Conservation (phyloP, 2,888 invertebrate species). For the Rotaria sp. region DNA sequence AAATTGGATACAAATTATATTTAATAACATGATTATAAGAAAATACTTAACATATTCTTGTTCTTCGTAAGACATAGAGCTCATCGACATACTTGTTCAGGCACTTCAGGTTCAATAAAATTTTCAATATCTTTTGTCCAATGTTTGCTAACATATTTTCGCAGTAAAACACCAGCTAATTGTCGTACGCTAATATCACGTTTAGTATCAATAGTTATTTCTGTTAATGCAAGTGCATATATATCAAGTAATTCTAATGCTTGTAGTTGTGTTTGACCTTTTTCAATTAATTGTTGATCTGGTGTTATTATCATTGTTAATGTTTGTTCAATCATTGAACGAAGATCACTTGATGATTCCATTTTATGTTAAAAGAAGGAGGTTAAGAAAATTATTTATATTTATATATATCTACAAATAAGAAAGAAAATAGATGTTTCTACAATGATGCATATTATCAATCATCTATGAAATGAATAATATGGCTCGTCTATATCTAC, state of each 20-base stretch:
- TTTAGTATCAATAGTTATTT: conserved; percentile 63
- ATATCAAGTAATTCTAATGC: background rate
- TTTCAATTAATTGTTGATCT: conserved; percentile 22
- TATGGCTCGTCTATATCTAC: too few relatives aligned
- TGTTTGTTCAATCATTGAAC: conserved; percentile 10
- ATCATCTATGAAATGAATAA: too few relatives aligned
- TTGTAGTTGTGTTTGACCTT: background rate
- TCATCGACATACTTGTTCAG: conserved; percentile 50
- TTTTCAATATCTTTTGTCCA: conserved; percentile 63
- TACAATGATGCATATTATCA: too few relatives aligned
- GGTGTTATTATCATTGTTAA: conserved; percentile 14
- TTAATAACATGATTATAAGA: too few relatives aligned
- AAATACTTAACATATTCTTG: too few relatives aligned
- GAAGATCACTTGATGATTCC: background rate
- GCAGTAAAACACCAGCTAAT: conserved; percentile 66
- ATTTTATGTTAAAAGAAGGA: background rate
- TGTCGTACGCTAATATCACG: conserved; percentile 64
- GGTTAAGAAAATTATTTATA: too few relatives aligned
- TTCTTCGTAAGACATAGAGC: background rate
- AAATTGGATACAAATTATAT: too few relatives aligned
- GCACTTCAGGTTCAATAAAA: conserved; percentile 60
- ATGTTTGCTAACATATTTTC: conserved; percentile 67
- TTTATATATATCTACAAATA: background rate
- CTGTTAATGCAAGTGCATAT: conserved; percentile 57
- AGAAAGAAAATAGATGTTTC: background rate